A percentile compares a stretch with the other conserved stretches of the same genome.
Evolutionary conservation across 2,113 vertebrate genomes (phyloP).

Genomic region (Corythornis vintsioides): DNA sequence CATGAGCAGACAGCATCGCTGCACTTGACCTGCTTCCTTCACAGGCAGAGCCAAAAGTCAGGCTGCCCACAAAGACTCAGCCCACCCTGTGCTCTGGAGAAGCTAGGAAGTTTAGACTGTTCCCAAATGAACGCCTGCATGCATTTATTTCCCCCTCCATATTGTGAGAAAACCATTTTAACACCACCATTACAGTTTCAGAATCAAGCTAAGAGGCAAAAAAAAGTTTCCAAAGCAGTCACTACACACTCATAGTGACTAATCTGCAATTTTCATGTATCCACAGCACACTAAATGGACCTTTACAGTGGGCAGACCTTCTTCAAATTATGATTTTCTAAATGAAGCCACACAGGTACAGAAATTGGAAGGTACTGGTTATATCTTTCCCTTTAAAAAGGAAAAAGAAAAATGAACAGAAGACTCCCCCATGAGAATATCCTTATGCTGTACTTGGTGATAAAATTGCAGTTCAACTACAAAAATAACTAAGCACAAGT

Average conservation of each 20-base stretch:
- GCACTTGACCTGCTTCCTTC: background rate
- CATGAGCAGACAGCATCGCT: rapidly evolving
- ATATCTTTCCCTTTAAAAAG: background rate
- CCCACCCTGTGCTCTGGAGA: background rate
- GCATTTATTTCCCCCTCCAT: background rate
- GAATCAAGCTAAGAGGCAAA: background rate
- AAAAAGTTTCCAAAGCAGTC: background rate
- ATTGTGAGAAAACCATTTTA: background rate
- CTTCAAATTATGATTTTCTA: background rate
- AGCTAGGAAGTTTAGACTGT: background rate
- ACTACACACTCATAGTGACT: background rate
- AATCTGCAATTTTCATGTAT: background rate
- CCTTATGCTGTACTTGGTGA: background rate
- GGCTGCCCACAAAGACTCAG: background rate
- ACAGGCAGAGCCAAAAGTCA: background rate
- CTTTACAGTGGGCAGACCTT: background rate
- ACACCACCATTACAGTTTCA: background rate
- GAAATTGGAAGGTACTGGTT: background rate
- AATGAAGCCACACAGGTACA: background rate
- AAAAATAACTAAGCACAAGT: background rate
- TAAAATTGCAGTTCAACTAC: background rate
- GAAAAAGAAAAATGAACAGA: background rate
- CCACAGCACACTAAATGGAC: background rate
- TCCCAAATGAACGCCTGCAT: background rate
- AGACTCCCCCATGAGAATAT: background rate